These are phyloP conservation scores for Catocala fraxini DNA, from an alignment of 2,888 invertebrate genomes.

Conservation along the genomic window DNA sequence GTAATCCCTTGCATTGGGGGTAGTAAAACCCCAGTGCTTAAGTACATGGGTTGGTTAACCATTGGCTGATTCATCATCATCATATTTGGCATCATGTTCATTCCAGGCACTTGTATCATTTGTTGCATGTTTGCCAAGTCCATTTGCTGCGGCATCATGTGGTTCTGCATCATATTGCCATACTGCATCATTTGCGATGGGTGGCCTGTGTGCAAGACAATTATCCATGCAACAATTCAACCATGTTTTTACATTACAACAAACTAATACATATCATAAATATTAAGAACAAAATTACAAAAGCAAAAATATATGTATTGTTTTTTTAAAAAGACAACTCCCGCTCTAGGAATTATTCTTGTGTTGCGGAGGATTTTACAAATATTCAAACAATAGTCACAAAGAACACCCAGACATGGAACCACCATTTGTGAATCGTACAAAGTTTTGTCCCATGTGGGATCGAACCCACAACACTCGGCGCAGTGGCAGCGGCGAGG, in stretches of 20 bases:
- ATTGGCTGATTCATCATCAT: constrained; percentile 72
- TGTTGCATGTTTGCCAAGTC: constrained; percentile 52
- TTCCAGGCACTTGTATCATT: constrained; percentile 42
- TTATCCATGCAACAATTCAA: no score
- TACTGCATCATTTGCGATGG: constrained; percentile 55
- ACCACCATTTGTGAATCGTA: no score
- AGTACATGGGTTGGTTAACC: constrained; percentile 69
- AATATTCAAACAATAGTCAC: no score
- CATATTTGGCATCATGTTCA: constrained; percentile 70
- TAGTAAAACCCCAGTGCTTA: constrained; percentile 93
- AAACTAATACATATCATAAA: no score
- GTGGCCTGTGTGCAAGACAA: background rate
- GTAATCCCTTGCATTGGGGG: constrained; percentile 95
- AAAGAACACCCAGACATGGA: no score
- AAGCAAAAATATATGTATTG: background rate
- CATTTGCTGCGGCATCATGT: constrained; percentile 57
- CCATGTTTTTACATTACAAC: no score
- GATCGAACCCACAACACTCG: no score
- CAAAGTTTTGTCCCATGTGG: no score
- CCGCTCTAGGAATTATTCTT: no score
- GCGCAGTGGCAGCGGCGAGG: no score
- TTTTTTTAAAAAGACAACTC: no score
- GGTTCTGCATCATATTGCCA: constrained; percentile 48
- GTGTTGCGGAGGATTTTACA: no score
- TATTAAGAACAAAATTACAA: background rate